These are phyloP conservation scores for Rhea pennata DNA, from an alignment of 2,113 vertebrate genomes.

Conservation along the genomic window DNA sequence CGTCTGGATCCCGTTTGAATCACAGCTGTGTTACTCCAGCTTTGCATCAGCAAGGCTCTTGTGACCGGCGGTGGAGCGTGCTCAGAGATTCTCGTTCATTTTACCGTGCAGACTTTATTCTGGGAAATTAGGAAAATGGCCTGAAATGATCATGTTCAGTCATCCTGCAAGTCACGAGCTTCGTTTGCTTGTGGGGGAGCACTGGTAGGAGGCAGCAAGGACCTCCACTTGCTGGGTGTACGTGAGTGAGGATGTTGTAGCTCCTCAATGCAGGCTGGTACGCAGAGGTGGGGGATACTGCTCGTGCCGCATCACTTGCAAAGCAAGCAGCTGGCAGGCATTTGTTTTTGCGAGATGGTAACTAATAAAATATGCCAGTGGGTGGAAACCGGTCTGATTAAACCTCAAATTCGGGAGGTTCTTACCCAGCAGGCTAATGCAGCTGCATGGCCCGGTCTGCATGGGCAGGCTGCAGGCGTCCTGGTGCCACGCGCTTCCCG, in stretches of 20 bases:
- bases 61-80: not conserved
- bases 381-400: not conserved
- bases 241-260: not conserved
- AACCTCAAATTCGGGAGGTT: not conserved
- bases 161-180: not conserved
- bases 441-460: not conserved
- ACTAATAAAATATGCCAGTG: not conserved
- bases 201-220: too few species aligned
- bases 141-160: not conserved
- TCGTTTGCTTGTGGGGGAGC: not conserved
- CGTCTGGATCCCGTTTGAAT: not conserved
- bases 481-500: too few species aligned
- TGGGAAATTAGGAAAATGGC: not conserved
- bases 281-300: not conserved
- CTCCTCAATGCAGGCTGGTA: too few species aligned
- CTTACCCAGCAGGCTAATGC: not conserved
- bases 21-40: not conserved
- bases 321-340: not conserved
- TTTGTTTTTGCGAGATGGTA: not conserved
- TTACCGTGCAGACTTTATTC: not conserved
- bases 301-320: not conserved
- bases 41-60: not conserved
- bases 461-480: not conserved
- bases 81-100: not conserved
- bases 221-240: not conserved